phyloP scores from a whole-genome alignment of 2,888 invertebrate genomes.

The Stenodema calcarata region DNA sequence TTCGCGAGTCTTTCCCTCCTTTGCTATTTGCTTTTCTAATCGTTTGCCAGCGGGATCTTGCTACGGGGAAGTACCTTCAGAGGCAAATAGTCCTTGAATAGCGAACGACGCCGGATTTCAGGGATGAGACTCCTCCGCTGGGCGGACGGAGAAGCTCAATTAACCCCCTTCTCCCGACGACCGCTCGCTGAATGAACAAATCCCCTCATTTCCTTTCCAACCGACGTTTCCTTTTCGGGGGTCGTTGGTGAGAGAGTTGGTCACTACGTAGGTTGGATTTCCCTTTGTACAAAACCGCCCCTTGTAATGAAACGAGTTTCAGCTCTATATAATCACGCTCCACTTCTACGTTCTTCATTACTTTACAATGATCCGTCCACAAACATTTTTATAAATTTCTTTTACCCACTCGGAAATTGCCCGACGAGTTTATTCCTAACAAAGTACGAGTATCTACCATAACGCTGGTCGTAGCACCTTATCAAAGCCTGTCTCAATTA shows the following conservation, averaged over 20 bases:
- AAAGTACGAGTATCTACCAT: too few species aligned
- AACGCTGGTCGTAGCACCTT: too few species aligned
- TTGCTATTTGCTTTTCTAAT: slow-evolving; percentile 23
- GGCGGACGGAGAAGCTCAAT: neutral
- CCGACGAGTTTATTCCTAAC: neutral
- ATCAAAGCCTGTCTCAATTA: neutral
- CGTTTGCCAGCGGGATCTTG: neutral
- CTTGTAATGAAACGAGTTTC: neutral
- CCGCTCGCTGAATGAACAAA: slow-evolving; percentile 6
- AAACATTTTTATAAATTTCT: neutral
- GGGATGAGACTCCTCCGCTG: neutral
- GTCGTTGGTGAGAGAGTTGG: neutral
- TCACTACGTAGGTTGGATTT: neutral
- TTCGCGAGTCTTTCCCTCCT: neutral
- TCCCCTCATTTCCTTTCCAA: neutral
- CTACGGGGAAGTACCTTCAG: neutral
- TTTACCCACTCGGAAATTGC: neutral
- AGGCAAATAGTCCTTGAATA: neutral
- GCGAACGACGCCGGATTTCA: neutral
- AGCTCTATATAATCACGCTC: neutral
- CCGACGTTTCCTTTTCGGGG: neutral
- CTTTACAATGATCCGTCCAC: neutral
- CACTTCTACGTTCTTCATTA: neutral
- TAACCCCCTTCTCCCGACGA: neutral
- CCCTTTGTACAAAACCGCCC: neutral